A percentile compares a stretch with the other conserved stretches of the same genome.
These are phyloP conservation scores for Sebastes trivittatus DNA, from an alignment of 2,797 vertebrate species.

Conservation along the genomic window DNA sequence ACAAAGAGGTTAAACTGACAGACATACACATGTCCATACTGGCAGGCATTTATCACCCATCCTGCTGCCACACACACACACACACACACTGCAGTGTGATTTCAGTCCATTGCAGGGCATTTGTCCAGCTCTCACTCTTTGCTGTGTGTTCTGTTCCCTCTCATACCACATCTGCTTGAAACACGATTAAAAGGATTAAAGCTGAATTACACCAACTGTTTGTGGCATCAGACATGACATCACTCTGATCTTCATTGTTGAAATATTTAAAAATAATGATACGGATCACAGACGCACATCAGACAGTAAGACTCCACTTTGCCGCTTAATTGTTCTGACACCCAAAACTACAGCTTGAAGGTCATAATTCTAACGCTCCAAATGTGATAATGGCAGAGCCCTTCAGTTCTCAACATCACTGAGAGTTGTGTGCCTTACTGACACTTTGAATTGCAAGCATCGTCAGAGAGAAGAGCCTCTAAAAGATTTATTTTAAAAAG, in stretches of 20 bases:
- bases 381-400: slow-evolving; percentile 15
- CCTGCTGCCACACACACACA: slow-evolving; percentile 4
- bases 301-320: slow-evolving; percentile 32
- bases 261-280: not conserved
- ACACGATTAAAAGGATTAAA: slow-evolving; percentile 51
- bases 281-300: not conserved
- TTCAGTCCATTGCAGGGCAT: slow-evolving; percentile 43
- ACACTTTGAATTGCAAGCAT: slow-evolving; percentile 17
- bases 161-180: slow-evolving; percentile 38
- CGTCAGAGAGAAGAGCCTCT: slow-evolving; percentile 5
- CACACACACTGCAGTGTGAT: slow-evolving; percentile 4
- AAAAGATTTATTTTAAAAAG: slow-evolving; percentile 29
- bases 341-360: slow-evolving; percentile 21
- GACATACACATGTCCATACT: slow-evolving; percentile 48
- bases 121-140: slow-evolving; percentile 50
- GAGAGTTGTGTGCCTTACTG: slow-evolving; percentile 10
- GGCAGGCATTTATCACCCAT: slow-evolving; percentile 60
- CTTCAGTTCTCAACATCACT: not conserved
- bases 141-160: slow-evolving; percentile 11
- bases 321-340: slow-evolving; percentile 15
- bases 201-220: slow-evolving; percentile 27
- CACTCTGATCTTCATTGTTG: not conserved
- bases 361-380: slow-evolving; percentile 7
- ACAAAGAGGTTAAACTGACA: slow-evolving; percentile 55
- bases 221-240: slow-evolving; percentile 9